Evolutionary conservation across 2,113 vertebrate species (phyloP).

Genomic region (Datnioides undecimradiatus): DNA sequence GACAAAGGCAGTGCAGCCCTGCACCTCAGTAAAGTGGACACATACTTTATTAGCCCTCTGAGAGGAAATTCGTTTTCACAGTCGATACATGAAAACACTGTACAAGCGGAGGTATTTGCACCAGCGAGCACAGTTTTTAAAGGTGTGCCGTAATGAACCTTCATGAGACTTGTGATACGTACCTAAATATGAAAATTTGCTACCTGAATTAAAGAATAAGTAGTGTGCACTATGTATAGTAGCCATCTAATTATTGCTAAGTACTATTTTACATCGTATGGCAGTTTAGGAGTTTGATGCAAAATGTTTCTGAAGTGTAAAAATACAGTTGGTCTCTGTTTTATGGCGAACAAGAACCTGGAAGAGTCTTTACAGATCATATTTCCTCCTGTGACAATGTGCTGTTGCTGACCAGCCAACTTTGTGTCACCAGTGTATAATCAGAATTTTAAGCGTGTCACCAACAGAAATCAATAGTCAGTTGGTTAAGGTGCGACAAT

Average conservation of each 20-base stretch:
- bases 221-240: too few species aligned
- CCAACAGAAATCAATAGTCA: constrained; percentile 6
- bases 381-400: background rate
- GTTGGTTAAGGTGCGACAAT: background rate
- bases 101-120: constrained; percentile 33
- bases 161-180: background rate
- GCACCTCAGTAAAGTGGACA: constrained; percentile 68
- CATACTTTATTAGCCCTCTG: constrained; percentile 74
- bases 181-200: too few species aligned
- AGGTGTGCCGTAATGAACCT: constrained; percentile 26
- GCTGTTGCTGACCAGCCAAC: constrained; percentile 13
- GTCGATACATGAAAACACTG: constrained; percentile 58
- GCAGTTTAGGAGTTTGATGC: background rate
- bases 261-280: background rate
- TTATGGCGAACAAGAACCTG: background rate
- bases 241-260: too few species aligned
- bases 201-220: too few species aligned
- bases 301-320: background rate
- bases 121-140: constrained; percentile 6
- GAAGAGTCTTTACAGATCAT: background rate
- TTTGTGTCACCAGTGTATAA: constrained; percentile 2
- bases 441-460: background rate
- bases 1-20: constrained; percentile 57
- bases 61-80: constrained; percentile 71
- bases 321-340: background rate